A percentile compares a stretch with the other conserved stretches of the same genome.
phyloP scores from a whole-genome alignment of 2,113 vertebrate species.

The Pterophyllum scalare region DNA sequence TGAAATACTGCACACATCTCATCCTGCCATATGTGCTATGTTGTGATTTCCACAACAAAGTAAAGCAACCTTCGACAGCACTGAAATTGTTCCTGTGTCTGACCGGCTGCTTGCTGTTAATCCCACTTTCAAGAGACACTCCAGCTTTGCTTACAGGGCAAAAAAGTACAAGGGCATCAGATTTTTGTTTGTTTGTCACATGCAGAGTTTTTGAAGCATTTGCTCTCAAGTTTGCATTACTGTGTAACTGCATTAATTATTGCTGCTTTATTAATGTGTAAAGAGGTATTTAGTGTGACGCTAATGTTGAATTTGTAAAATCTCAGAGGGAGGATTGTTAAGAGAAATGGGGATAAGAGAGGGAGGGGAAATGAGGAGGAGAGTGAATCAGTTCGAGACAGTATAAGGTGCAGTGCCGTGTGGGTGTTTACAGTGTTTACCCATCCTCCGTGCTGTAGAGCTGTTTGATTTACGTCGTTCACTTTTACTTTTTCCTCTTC shows the following conservation, averaged over 20 bases:
- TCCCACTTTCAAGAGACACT: neutral
- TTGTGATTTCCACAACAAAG: neutral
- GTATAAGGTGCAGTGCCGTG: conserved; percentile 62
- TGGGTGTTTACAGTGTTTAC: conserved; percentile 50
- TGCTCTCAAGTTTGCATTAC: neutral
- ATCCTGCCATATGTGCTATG: neutral
- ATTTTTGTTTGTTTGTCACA: neutral
- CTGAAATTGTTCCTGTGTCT: neutral
- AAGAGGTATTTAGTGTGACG: neutral
- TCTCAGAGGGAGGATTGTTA: conserved; percentile 1
- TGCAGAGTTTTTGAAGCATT: neutral
- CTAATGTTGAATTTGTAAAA: neutral
- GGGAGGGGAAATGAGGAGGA: conserved; percentile 3
- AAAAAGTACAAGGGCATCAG: neutral
- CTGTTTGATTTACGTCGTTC: conserved; percentile 35
- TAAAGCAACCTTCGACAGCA: neutral
- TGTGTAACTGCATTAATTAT: neutral
- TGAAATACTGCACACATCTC: neutral
- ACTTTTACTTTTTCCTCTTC: conserved; percentile 1
- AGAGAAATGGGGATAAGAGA: neutral
- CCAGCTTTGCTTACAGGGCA: neutral
- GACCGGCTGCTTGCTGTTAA: neutral
- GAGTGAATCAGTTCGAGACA: conserved; percentile 42
- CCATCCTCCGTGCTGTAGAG: conserved; percentile 35
- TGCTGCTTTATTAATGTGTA: conserved; percentile 1